Conservation (phyloP, 2,888 invertebrate species). For the Pyrochroa serraticornis region DNA sequence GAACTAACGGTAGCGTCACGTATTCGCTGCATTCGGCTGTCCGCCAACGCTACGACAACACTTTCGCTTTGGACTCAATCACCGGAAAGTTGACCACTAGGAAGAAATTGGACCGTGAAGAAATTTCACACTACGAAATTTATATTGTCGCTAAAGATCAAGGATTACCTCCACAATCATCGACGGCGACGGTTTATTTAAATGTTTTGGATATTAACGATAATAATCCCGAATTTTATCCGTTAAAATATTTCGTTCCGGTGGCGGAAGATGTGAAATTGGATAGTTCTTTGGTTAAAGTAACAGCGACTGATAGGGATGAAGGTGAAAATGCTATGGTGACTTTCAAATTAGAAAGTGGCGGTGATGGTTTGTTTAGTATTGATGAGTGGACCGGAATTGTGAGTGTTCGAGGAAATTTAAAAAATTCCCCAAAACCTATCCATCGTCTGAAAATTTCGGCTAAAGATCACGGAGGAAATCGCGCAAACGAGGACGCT, state of each 20-base stretch:
- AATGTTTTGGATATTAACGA: constrained; percentile 89
- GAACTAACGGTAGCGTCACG: constrained; percentile 89
- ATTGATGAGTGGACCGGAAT: constrained; percentile 81
- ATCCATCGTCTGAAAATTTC: constrained; percentile 77
- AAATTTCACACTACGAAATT: constrained; percentile 77
- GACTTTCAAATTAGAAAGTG: constrained; percentile 78
- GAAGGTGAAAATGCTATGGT: constrained; percentile 86
- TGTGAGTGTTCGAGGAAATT: constrained; percentile 70
- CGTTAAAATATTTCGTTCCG: constrained; percentile 81
- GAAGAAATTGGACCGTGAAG: constrained; percentile 81
- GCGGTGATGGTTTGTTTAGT: constrained; percentile 79
- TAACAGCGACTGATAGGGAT: constrained; percentile 85
- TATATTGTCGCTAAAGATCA: constrained; percentile 89
- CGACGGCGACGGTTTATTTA: constrained; percentile 85
- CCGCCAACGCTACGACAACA: constrained; percentile 80
- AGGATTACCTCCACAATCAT: constrained; percentile 87
- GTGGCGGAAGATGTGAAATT: constrained; percentile 71
- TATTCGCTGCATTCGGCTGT: constrained; percentile 81
- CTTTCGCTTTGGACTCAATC: constrained; percentile 80
- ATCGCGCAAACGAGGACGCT: constrained; percentile 75
- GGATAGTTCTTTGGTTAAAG: constrained; percentile 72
- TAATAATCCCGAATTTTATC: constrained; percentile 91
- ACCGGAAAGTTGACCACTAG: constrained; percentile 85
- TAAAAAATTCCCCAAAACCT: constrained; percentile 68
- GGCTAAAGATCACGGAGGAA: constrained; percentile 81